Base-by-base conservation (phyloP, 1,140 invertebrate genomes). In the Pogonomyrmex barbatus region DNA sequence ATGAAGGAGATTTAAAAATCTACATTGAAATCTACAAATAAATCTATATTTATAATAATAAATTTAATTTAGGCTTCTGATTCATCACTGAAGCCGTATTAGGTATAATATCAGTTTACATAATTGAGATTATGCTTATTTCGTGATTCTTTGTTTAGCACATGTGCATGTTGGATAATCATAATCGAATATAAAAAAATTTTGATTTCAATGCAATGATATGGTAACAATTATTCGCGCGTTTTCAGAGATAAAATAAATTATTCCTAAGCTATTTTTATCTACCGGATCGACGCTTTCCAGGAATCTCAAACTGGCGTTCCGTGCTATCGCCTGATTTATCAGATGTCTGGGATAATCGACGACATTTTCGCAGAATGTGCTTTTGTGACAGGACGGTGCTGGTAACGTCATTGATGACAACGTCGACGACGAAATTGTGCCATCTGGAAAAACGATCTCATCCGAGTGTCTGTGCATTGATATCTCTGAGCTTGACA, bases 371-470 rank as follows among this genome's bases (percentile, higher is more conserved):
- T 88, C 88, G 45, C 89, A 90, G 42, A 67, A 90, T 0, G 82
- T 90, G 4, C 33, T 50, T 0, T 47, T 85, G 4, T 65, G 9
- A 10, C 89, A 90, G 47, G 2, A 1, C 9, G 76, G 54, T 0
- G 56, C 30, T 0, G 9, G 5, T 17, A 5, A 14, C 0, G 0
- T 1, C 8, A 10, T 24, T 12, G 60, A 70, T 0, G 73, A 17
- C 0, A 4, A 6, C n/a, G 3, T 58, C 0, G 0, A 6, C 6
- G 50, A 12, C 17, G 30, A 6, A 4, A 50, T 4, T 12, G 8
- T 79, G 5, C 39, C 8, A 1, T 90, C 86, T 0, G 89, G 89
- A 14, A 90, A 90, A 33, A 90, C 2, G 12, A 90, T 71, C 8
- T n/a, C 12, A 5, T 12, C n/a, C 1, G 39, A 9, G 10, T 14